A percentile compares a stretch with the other conserved stretches of the same genome.
phyloP scores from a whole-genome alignment of 1,140 invertebrate species.

The Nylanderia fulva region DNA sequence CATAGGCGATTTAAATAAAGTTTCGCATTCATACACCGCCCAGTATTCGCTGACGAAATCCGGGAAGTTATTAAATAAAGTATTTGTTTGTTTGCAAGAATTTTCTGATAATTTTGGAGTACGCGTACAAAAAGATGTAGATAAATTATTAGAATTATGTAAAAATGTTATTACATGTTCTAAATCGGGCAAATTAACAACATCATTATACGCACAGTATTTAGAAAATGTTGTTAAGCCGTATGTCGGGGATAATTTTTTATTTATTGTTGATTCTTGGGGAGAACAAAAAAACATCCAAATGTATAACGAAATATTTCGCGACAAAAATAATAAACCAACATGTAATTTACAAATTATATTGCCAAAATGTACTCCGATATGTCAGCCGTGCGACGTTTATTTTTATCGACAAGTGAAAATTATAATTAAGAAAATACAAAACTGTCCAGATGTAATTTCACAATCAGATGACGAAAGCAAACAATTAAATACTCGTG shows the following conservation, averaged over 20 bases:
- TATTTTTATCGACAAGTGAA: slow-evolving; percentile 2
- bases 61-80: background rate
- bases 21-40: background rate
- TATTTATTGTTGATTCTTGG: slow-evolving; percentile 58
- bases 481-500: background rate
- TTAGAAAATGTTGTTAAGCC: background rate
- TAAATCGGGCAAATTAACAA: background rate
- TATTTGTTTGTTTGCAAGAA: background rate
- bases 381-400: background rate
- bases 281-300: slow-evolving; percentile 37
- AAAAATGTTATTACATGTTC: background rate
- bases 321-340: background rate
- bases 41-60: background rate
- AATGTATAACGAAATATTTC: background rate
- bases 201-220: background rate
- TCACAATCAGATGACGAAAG: background rate
- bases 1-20: background rate
- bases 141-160: background rate
- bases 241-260: slow-evolving; percentile 20
- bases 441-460: background rate
- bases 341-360: slow-evolving; percentile 13
- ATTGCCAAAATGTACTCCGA: background rate
- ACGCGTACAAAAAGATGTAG: background rate
- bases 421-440: background rate
- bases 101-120: background rate